Evolutionary conservation across 1,140 invertebrate genomes (phyloP), one percentile per base, ranked within the genome.

Genomic region (Drosophila orosa): DNA sequence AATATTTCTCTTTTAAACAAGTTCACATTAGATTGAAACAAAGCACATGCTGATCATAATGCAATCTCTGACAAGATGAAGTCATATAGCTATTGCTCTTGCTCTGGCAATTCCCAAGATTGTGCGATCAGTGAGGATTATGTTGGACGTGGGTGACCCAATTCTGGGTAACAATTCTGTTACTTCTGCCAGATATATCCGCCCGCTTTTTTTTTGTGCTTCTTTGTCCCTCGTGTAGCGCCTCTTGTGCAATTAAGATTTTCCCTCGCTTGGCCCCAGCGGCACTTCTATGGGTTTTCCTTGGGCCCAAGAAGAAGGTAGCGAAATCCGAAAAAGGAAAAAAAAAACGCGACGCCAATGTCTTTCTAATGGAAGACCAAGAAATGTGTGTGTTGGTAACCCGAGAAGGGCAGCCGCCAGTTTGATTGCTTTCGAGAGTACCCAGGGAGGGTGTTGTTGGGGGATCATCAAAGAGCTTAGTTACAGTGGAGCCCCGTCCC

Each of bases 331-430:
- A 63, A 58, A 60, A 56, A 72, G 60, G 33, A 58, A 65, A 62
- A 52, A 65, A 59, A 15, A 24, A 1, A 42, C 25, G 19, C 62
- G 24, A 40, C 22, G 76, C 74, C 83, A 87, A 89, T 89, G 84
- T 89, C 80, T 87, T 87, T 87, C 83, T 87, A 86, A 87, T 87
- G 83, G 83, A 86, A 86, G 82, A 87, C 82, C 79, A 86, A 87
- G 83, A 86, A 86, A 83, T 87, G 83, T 82, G 69, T 59, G 29
- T 74, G 45, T 37, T 25, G 25, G 77, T 72, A 80, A 83, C 48
- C 58, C 40, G 80, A 83, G 80, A 67, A 58, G 74, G 74, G 55
- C 74, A 67, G 72, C 48, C 71, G 72, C 44, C 66, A 58, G 69
- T 84, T 77, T 79, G 80, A 80, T 83, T 75, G 80, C 62, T 44